A percentile compares a stretch with the other conserved stretches of the same genome.
Conservation (phyloP, 2,797 vertebrate species). For the Lateolabrax maculatus region DNA sequence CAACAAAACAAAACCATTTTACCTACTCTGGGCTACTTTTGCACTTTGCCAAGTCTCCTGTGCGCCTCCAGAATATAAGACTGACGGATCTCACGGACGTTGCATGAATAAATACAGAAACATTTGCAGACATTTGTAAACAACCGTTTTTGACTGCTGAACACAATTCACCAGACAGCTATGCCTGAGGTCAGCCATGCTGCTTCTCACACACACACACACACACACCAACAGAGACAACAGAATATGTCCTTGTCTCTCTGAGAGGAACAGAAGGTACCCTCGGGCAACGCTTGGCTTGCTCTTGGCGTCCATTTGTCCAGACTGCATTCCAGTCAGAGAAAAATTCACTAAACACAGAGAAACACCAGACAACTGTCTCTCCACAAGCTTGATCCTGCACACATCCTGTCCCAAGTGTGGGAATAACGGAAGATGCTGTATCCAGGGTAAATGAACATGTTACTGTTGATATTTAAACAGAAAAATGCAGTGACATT, state of each 20-base stretch:
- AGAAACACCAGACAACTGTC: conserved; percentile 1
- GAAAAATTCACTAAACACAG: conserved; percentile 9
- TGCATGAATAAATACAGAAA: conserved; percentile 13
- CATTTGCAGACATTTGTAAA: conserved; percentile 27
- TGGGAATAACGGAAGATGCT: conserved; percentile 2
- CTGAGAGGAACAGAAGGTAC: conserved; percentile 37
- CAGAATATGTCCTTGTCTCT: conserved; percentile 49
- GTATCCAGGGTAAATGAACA: neutral
- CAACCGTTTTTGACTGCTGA: conserved; percentile 20
- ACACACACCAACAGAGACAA: neutral
- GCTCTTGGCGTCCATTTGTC: conserved; percentile 29
- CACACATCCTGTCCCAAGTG: neutral
- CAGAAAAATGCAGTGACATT: conserved; percentile 1
- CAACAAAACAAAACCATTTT: neutral
- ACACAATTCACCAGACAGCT: conserved; percentile 34
- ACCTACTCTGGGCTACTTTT: neutral
- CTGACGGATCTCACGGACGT: neutral
- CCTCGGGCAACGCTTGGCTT: conserved; percentile 19
- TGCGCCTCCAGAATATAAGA: neutral
- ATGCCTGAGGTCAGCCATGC: conserved; percentile 11
- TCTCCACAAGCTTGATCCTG: neutral
- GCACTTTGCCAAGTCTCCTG: no score
- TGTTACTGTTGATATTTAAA: neutral
- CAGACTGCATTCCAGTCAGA: conserved; percentile 18
- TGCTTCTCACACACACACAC: neutral